Base-by-base conservation (phyloP, 2,888 invertebrate species). In the Synanthedon myopaeformis region DNA sequence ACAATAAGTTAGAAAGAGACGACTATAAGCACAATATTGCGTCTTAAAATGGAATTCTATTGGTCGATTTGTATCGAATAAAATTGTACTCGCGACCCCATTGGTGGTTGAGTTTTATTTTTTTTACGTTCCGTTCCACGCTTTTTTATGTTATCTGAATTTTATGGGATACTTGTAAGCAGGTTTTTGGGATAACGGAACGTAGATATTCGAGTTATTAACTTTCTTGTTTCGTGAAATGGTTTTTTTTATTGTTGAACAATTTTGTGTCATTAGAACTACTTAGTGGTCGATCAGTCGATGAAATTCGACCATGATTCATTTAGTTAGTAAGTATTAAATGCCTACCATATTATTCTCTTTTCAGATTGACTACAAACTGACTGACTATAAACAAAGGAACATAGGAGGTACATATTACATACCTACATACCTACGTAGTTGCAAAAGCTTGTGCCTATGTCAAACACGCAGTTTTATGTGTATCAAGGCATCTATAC, bases 21-120 rank as follows among this genome's bases (percentile, higher is more conserved):
- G 52, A 41, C 5, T 12, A 11, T 12, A 50, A 17, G 12, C 49
- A 13, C 49, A 4, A 12, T 28, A 35, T 50, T 49, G 41, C 54
- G 54, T 52, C 54, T 52, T 49, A 23, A 49, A 54, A 23, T 13
- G 49, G 11, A n/a, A n/a, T 69, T 71, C 72, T 69, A 77, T 77
- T 77, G 76, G 76, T 58, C 69, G 68, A 70, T 71, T 69, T 74
- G 76, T 72, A 70, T 72, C 71, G 72, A 68, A 70, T 72, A 74
- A 75, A 74, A 75, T 64, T 68, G 62, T 59, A 59, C 57, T 61
- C 63, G 61, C 54, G 57, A 55, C 60, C 60, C 62, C 65, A 74
- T 73, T 74, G 74, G 75, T 58, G 54, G 63, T 59, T 52, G 57
- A 52, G 57, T 74, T 67, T 62, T 66, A 66, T 69, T 67, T 69